A percentile compares a stretch with the other conserved stretches of the same genome.
phyloP scores from a whole-genome alignment of 1,140 invertebrate genomes.

The Drosophila albomicans region DNA sequence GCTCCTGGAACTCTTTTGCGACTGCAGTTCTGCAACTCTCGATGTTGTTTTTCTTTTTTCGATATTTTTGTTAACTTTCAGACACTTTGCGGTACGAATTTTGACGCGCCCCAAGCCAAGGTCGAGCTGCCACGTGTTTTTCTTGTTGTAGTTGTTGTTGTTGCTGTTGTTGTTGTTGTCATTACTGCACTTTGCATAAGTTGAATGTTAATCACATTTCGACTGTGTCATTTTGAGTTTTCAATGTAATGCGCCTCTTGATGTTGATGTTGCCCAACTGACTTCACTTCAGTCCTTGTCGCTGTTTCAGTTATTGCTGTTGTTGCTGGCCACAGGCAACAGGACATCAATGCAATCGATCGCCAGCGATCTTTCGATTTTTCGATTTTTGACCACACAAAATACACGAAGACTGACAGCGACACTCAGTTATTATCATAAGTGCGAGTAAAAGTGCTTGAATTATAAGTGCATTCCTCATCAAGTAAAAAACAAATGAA shows the following conservation, averaged over 20 bases:
- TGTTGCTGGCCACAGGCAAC: background rate
- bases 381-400: background rate
- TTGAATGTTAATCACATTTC: slow-evolving; percentile 47
- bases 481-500: too few species aligned
- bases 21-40: slow-evolving; percentile 10
- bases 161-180: slow-evolving; percentile 32
- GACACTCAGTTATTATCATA: background rate
- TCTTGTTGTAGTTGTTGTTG: slow-evolving; percentile 13
- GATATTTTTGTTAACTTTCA: slow-evolving; percentile 21
- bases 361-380: slow-evolving; percentile 2
- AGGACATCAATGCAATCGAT: slow-evolving; percentile 3
- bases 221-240: slow-evolving; percentile 39
- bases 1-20: slow-evolving; percentile 44
- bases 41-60: slow-evolving; percentile 17
- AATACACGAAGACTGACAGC: background rate
- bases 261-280: background rate
- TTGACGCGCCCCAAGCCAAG: slow-evolving; percentile 62
- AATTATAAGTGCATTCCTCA: background rate
- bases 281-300: background rate
- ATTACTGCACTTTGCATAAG: slow-evolving; percentile 53
- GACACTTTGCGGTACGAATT: slow-evolving; percentile 59
- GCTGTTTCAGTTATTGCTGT: background rate
- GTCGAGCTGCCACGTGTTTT: slow-evolving; percentile 42
- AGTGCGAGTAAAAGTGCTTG: background rate
- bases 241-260: slow-evolving; percentile 6